These are phyloP conservation scores for Lagria hirta DNA, from an alignment of 2,888 invertebrate species.

Conservation along the genomic window DNA sequence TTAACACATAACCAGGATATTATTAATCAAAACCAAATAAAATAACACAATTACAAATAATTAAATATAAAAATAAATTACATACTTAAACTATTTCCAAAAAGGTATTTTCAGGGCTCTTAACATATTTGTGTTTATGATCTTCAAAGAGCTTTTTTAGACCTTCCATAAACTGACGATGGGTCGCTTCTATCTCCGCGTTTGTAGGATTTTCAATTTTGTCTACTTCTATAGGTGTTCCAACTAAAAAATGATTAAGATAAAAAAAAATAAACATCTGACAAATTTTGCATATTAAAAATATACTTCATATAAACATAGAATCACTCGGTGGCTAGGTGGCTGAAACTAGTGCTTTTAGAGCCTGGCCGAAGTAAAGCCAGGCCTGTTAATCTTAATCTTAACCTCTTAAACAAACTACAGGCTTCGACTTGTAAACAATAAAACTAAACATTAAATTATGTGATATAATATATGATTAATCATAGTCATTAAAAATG, in stretches of 20 bases:
- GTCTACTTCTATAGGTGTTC: conserved; percentile 17
- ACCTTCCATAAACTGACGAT: conserved; percentile 16
- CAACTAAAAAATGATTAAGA: conserved; percentile 18
- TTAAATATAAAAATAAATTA: not conserved
- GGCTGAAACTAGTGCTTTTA: too few species aligned
- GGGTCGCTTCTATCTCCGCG: conserved; percentile 19
- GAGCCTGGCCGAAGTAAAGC: too few species aligned
- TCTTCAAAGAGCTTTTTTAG: conserved; percentile 20
- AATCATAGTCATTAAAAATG: too few species aligned
- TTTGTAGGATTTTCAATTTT: conserved; percentile 19
- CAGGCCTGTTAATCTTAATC: too few species aligned
- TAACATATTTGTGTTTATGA: conserved; percentile 18
- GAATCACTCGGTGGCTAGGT: too few species aligned
- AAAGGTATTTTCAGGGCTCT: conserved; percentile 14
- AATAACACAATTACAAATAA: conserved; percentile 1
- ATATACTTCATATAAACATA: too few species aligned
- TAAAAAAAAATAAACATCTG: conserved; percentile 1
- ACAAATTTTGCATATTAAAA: too few species aligned
- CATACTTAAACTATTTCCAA: conserved; percentile 20
- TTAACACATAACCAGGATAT: too few species aligned
- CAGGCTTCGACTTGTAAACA: too few species aligned
- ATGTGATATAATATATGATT: too few species aligned
- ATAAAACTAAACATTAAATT: too few species aligned
- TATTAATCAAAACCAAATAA: not conserved
- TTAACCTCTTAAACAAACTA: too few species aligned